A percentile compares a stretch with the other conserved stretches of the same genome.
These are phyloP conservation scores for Chrysogorgia sp. DNA, from an alignment of 92 coral and sea anemone species.

Conservation along the genomic window DNA sequence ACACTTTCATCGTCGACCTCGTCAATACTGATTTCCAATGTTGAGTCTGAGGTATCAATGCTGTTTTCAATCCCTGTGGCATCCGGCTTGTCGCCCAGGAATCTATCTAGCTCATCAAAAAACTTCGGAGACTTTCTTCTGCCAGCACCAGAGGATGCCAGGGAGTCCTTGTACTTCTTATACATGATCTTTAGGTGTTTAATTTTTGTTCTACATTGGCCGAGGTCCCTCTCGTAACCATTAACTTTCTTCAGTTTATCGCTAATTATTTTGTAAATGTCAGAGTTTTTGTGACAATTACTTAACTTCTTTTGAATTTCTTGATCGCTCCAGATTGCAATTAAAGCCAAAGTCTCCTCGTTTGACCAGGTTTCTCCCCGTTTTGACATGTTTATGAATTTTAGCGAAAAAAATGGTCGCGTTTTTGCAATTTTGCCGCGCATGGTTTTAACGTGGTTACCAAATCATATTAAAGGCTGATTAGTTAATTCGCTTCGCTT, in stretches of 20 bases:
- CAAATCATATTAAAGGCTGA: background rate
- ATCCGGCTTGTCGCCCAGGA: constrained; percentile 44
- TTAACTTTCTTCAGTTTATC: background rate
- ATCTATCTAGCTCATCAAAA: constrained; percentile 39
- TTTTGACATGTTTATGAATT: constrained; percentile 32
- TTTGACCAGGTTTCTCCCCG: constrained; percentile 30
- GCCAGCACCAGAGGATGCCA: constrained; percentile 30
- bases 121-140: constrained; percentile 21
- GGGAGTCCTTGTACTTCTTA: constrained; percentile 40
- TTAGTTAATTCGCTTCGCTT: constrained; percentile 6
- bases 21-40: too few species aligned
- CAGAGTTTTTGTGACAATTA: constrained; percentile 16
- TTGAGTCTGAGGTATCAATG: constrained; percentile 30
- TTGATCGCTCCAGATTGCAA: constrained; percentile 26
- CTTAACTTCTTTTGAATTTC: constrained; percentile 19
- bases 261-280: too few species aligned
- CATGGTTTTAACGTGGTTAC: background rate
- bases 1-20: constrained; percentile 18
- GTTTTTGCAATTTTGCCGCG: background rate
- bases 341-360: constrained; percentile 42
- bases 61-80: constrained; percentile 36
- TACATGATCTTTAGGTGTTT: constrained; percentile 22
- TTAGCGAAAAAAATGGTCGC: constrained; percentile 26
- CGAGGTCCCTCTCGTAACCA: constrained; percentile 3
- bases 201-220: constrained; percentile 30